Evolutionary conservation across 2,888 invertebrate genomes (phyloP).

Genomic region (Trichogramma dendrolimi): DNA sequence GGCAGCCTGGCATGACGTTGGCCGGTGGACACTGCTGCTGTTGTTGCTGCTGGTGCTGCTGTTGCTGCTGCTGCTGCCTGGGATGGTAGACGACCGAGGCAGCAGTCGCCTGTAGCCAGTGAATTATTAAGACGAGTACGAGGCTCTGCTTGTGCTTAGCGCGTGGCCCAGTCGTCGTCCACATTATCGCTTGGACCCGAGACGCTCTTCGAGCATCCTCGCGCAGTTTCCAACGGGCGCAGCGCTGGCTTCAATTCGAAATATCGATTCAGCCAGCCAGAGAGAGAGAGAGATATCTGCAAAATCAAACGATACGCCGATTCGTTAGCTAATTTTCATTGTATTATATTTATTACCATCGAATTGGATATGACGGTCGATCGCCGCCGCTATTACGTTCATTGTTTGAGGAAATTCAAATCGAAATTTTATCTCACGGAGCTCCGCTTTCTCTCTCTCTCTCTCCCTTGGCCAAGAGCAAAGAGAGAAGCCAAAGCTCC

Average conservation of each 20-base stretch:
- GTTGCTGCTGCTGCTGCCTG: conserved; percentile 24
- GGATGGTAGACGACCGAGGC: conserved; percentile 17
- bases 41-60: conserved; percentile 12
- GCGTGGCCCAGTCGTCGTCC: conserved; percentile 48
- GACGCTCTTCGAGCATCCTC: conserved; percentile 39
- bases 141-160: conserved; percentile 48
- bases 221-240: neutral
- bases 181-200: conserved; percentile 46
- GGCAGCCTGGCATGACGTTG: conserved; percentile 76
- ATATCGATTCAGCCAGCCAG: too few species aligned
- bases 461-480: neutral
- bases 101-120: conserved; percentile 24
- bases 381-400: too few species aligned
- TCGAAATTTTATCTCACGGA: too few species aligned
- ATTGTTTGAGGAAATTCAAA: too few species aligned
- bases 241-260: too few species aligned
- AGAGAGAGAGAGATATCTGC: too few species aligned
- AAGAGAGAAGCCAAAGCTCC: neutral
- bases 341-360: too few species aligned
- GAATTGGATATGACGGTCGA: too few species aligned
- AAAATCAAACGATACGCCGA: too few species aligned
- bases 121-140: conserved; percentile 19
- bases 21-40: conserved; percentile 65
- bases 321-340: too few species aligned
- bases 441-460: too few species aligned